A percentile compares a stretch with the other conserved stretches of the same genome.
These are phyloP conservation scores for Orchestes rusci DNA, from an alignment of 2,888 invertebrate genomes.

Conservation along the genomic window DNA sequence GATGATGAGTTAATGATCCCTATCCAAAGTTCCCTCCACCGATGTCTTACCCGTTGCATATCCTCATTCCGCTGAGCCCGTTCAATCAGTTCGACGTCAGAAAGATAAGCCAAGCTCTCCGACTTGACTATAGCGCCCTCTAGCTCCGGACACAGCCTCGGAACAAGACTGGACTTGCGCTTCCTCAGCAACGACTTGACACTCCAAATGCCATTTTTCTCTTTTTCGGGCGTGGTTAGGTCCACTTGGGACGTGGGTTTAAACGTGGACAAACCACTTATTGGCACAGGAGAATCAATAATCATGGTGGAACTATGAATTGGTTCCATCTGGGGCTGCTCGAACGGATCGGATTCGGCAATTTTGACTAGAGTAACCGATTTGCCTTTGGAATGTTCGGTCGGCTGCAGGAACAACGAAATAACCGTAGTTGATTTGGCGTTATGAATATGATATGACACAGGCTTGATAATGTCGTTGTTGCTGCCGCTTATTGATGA, in stretches of 20 bases:
- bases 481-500: slow-evolving; percentile 42
- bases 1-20: too few relatives aligned
- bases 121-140: slow-evolving; percentile 47
- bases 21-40: too few relatives aligned
- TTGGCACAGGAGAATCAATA: slow-evolving; percentile 3
- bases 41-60: slow-evolving; percentile 45
- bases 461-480: slow-evolving; percentile 35
- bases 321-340: slow-evolving; percentile 16
- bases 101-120: slow-evolving; percentile 47
- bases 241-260: neutral
- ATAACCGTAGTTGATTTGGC: slow-evolving; percentile 44
- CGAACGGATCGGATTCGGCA: slow-evolving; percentile 31
- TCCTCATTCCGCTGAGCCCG: slow-evolving; percentile 47
- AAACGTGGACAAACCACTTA: neutral
- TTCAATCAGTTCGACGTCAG: slow-evolving; percentile 47
- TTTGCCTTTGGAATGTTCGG: slow-evolving; percentile 36
- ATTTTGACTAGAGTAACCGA: slow-evolving; percentile 44
- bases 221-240: neutral
- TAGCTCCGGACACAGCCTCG: slow-evolving; percentile 44
- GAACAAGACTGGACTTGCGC: slow-evolving; percentile 38
- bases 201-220: slow-evolving; percentile 31
- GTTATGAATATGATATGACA: slow-evolving; percentile 44
- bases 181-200: slow-evolving; percentile 40
- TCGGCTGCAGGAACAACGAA: slow-evolving; percentile 39
- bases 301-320: slow-evolving; percentile 24